Base-by-base conservation (phyloP, 2,888 invertebrate species). In the Mermis nigrescens region DNA sequence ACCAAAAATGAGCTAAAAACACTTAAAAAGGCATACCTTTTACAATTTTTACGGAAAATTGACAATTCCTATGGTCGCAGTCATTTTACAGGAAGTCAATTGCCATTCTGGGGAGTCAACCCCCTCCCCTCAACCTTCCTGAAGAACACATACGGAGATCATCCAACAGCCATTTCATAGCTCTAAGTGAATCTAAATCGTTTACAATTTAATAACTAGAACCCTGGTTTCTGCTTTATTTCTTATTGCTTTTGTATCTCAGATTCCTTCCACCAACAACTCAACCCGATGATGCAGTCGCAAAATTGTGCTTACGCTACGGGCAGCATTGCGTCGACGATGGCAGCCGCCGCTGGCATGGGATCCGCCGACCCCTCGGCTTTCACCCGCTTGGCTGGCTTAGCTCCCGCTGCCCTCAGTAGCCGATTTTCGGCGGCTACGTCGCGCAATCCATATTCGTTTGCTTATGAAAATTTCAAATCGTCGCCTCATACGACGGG, bases 381-480 rank as follows among this genome's bases (percentile, higher is more conserved):
- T 12, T 45, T 45, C 29, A 46, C 46, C 3, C 7, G 57, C 24
- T 26, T 57, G 12, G 55, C 38, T 38, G 57, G 57, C 48, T 29
- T 57, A 27, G 15, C 55, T n/a, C 32, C 55, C 24, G n/a, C 51
- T 7, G 51, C n/a, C n/a, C 26, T 55, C 32, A 31, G 4, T 38
- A 48, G 46, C 7, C 46, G 46, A 24, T 54, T 28, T 19, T 12
- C 28, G 15, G 28, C n/a, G 4, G 51, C 52, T 31, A 15, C 52
- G 29, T 29, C 51, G n/a, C 31, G 51, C n/a, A 31, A 31, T 22
- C 52, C 58, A 31, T 53, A 51, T 27, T 7, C 15, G n/a, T 58
- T 46, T 32, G 54, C 54, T 22, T 52, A 46, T 27, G 58, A 51
- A 32, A 58, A 58, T 26, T 55, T 55, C 56, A 55, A 55, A 24